A percentile compares a stretch with the other conserved stretches of the same genome.
Evolutionary conservation across 2,888 invertebrate genomes (phyloP).

Genomic region (Cactoblastis cactorum): DNA sequence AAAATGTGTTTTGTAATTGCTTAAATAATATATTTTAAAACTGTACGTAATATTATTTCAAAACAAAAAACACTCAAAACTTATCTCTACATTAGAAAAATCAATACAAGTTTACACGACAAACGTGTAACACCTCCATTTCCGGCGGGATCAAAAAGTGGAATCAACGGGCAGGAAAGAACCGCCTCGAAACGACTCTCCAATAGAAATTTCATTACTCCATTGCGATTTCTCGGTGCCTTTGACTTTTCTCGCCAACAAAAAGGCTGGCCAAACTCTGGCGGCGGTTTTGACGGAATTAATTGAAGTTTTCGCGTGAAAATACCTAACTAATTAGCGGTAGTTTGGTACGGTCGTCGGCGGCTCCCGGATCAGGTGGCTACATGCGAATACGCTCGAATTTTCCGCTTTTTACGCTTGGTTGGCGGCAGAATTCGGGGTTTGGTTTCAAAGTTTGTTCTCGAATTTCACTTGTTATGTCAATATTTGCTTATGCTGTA

Average conservation of each 20-base stretch:
- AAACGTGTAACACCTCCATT: not conserved
- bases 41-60: too few species aligned
- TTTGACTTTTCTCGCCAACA: conserved; percentile 49
- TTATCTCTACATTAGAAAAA: too few species aligned
- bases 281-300: conserved; percentile 57
- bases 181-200: conserved; percentile 38
- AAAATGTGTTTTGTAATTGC: too few species aligned
- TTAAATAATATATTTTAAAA: too few species aligned
- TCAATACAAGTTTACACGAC: too few species aligned
- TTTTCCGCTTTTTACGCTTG: conserved; percentile 30
- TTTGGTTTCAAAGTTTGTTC: not conserved
- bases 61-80: too few species aligned
- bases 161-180: conserved; percentile 28
- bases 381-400: conserved; percentile 25
- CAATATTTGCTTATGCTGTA: not conserved
- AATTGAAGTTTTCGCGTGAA: conserved; percentile 65
- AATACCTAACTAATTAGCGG: conserved; percentile 62
- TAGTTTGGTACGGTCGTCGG: conserved; percentile 34
- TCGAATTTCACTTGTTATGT: not conserved
- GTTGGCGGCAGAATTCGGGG: conserved; percentile 7
- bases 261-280: conserved; percentile 30
- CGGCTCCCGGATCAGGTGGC: conserved; percentile 28
- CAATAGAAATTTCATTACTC: conserved; percentile 53
- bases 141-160: conserved; percentile 17
- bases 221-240: conserved; percentile 44